A percentile compares a stretch with the other conserved stretches of the same genome.
Evolutionary conservation across 2,888 invertebrate genomes (phyloP).

Genomic region (Octonoba sinensis): DNA sequence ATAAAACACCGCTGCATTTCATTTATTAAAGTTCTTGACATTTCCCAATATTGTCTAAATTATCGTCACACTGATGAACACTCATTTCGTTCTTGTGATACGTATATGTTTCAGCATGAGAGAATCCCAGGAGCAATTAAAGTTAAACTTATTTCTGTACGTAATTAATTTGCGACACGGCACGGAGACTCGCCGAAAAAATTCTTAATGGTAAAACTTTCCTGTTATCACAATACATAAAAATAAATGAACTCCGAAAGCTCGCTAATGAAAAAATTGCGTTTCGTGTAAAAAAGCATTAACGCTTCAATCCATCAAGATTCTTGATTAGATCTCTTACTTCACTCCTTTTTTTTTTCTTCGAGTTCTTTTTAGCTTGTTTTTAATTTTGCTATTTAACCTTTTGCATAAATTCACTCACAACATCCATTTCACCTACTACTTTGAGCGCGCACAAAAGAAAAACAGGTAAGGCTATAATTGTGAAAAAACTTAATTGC

Average conservation of each 20-base stretch:
- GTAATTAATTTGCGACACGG: constrained; percentile 48
- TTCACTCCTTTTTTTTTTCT: constrained; percentile 17
- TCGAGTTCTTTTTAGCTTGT: constrained; percentile 17
- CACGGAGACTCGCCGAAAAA: constrained; percentile 30
- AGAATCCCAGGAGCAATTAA: constrained; percentile 38
- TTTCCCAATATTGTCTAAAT: too few species aligned
- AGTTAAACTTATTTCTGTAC: constrained; percentile 16
- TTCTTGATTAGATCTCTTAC: constrained; percentile 61
- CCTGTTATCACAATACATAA: constrained; percentile 18
- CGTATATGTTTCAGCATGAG: too few species aligned
- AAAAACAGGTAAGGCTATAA: constrained; percentile 55
- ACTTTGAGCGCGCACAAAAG: constrained; percentile 13
- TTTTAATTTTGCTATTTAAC: constrained; percentile 50
- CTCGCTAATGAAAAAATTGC: constrained; percentile 23
- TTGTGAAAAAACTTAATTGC: constrained; percentile 62
- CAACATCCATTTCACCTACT: constrained; percentile 57
- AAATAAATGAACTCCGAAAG: constrained; percentile 49
- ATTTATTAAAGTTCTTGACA: too few species aligned
- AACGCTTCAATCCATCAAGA: constrained; percentile 59
- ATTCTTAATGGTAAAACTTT: constrained; percentile 36
- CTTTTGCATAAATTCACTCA: constrained; percentile 57
- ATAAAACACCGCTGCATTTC: too few species aligned
- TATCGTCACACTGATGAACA: too few species aligned
- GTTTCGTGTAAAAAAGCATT: constrained; percentile 54
- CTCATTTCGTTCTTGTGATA: too few species aligned